A percentile compares a stretch with the other conserved stretches of the same genome.
Conservation (phyloP, 2,888 invertebrate species). For the Ichneumoninae sp. region DNA sequence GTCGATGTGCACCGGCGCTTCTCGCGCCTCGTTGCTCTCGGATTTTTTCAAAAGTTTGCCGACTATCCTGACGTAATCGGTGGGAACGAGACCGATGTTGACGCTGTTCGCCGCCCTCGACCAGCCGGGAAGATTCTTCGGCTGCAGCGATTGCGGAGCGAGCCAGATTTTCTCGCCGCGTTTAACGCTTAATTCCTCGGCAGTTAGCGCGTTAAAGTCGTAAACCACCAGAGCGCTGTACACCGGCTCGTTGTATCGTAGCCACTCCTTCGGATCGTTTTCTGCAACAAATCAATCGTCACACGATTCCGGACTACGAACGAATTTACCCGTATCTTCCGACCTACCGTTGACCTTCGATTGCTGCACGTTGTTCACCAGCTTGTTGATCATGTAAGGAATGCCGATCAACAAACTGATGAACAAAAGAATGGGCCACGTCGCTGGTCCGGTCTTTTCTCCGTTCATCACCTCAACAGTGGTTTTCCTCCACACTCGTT, state of each 20-base stretch:
- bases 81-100: slow-evolving; percentile 80
- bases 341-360: slow-evolving; percentile 73
- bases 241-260: slow-evolving; percentile 85
- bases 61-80: slow-evolving; percentile 78
- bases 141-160: slow-evolving; percentile 94
- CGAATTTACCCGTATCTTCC: neutral
- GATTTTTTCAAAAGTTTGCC: slow-evolving; percentile 79
- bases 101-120: slow-evolving; percentile 78
- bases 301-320: neutral
- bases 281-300: slow-evolving; percentile 82
- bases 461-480: slow-evolving; percentile 81
- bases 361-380: slow-evolving; percentile 74
- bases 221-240: slow-evolving; percentile 88
- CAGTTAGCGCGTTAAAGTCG: slow-evolving; percentile 90
- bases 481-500: slow-evolving; percentile 82
- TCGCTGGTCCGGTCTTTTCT: slow-evolving; percentile 85
- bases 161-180: slow-evolving; percentile 91
- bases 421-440: slow-evolving; percentile 96
- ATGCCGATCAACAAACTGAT: slow-evolving; percentile 95
- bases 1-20: neutral
- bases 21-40: slow-evolving; percentile 50
- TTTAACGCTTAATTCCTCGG: slow-evolving; percentile 91
- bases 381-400: slow-evolving; percentile 89
- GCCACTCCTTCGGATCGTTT: slow-evolving; percentile 89
- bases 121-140: slow-evolving; percentile 85